Evolutionary conservation across 2,888 invertebrate species (phyloP).

Genomic region (Schizaphis graminum): DNA sequence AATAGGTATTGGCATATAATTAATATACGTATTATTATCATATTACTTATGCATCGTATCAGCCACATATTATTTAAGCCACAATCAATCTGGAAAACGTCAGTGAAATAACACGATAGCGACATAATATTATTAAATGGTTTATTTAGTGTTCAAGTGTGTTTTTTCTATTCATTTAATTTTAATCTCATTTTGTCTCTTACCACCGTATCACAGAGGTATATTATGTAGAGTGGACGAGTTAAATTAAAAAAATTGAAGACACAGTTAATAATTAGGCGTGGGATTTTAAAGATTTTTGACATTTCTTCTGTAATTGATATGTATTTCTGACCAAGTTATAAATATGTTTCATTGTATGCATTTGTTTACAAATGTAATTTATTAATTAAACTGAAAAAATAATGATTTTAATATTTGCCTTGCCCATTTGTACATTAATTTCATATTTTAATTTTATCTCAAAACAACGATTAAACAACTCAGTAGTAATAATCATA

Average conservation of each 20-base stretch:
- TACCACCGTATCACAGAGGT: neutral
- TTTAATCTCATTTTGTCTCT: neutral
- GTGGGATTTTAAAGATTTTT: neutral
- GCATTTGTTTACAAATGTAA: too few relatives aligned
- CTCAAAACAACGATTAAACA: too few relatives aligned
- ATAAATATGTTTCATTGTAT: neutral
- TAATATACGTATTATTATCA: neutral
- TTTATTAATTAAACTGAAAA: too few relatives aligned
- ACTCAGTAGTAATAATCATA: too few relatives aligned
- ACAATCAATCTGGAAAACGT: neutral
- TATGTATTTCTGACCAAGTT: neutral
- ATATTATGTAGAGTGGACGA: neutral
- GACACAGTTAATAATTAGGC: neutral
- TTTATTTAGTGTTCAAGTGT: neutral
- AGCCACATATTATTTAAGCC: neutral
- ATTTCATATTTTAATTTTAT: too few relatives aligned
- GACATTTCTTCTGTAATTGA: neutral
- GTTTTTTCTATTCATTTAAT: slow-evolving; percentile 1
- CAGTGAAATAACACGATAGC: neutral
- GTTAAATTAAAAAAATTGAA: neutral
- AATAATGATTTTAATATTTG: too few relatives aligned
- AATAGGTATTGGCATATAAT: neutral
- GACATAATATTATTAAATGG: neutral
- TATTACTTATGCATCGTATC: neutral
- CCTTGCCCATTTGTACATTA: too few relatives aligned